phyloP scores from a whole-genome alignment of 2,113 vertebrate species.

The Paracanthobrama guichenoti region DNA sequence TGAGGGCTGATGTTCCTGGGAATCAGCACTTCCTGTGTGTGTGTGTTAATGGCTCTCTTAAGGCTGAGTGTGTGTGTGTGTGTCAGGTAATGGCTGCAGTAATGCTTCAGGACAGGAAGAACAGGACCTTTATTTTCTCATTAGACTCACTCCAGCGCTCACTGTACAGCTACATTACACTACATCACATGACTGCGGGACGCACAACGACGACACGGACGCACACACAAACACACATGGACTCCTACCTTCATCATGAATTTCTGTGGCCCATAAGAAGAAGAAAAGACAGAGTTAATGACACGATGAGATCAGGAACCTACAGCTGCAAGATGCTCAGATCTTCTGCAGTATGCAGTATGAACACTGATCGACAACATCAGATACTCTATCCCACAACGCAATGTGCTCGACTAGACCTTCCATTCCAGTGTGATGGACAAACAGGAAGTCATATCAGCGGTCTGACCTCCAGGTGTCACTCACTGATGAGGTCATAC shows the following conservation, averaged over 20 bases:
- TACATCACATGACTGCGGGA: neutral
- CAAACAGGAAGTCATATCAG: neutral
- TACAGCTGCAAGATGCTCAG: neutral
- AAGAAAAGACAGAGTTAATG: conserved; percentile 37
- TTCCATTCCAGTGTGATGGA: neutral
- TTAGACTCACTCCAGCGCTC: neutral
- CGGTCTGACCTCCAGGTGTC: neutral
- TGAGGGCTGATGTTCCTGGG: neutral
- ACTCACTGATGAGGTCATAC: neutral
- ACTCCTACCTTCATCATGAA: conserved; percentile 87
- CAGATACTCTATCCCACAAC: neutral
- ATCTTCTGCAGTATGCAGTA: neutral
- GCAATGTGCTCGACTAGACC: neutral
- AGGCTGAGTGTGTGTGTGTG: neutral
- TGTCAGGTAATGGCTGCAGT: conserved; percentile 28
- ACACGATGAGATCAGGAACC: neutral
- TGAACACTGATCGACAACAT: neutral
- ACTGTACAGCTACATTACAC: neutral
- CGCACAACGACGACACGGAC: neutral
- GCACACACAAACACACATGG: neutral
- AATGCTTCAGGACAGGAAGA: conserved; percentile 27
- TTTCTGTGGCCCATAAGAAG: conserved; percentile 74
- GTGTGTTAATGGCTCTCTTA: conserved; percentile 18
- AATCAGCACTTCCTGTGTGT: conserved; percentile 13
- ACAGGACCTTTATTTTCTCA: conserved; percentile 28